Base-by-base conservation (phyloP, 2,113 vertebrate genomes). In the Cephalopholis sonnerati region DNA sequence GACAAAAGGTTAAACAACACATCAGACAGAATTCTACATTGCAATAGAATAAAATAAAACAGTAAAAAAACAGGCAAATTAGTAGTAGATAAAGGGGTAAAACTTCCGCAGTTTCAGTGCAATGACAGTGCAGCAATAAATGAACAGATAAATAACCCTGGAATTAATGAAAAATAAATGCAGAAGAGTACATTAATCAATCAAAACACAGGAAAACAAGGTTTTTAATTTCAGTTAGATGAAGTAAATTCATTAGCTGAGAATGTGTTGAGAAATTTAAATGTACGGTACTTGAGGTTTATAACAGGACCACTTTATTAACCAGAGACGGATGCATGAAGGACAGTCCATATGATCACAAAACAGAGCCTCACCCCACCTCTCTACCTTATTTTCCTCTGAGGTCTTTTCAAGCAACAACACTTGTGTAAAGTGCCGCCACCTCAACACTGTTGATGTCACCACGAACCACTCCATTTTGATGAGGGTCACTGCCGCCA, bases 401-500 rank as follows among this genome's bases (percentile, higher is more conserved):
- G 20, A 39, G 39, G 5, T 58, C 41, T 41, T 41, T 24, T 58
- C 44, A 81, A 58, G 59, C 18, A 16, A 16, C 65, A 15, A 15
- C 46, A 62, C 46, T 20, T 20, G 24, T 27, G 62, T 12, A 13
- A 39, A 32, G 65, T 22, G 39, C 29, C 16, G 32, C n/a, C 44
- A 20, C 44, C 53, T 68, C 24, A 9, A 41, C n/a, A 48, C 29
- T 65, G 59, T 17, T 85, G 8, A 51, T 57, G 65, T 63, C n/a
- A 51, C 48, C 22, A 18, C 13, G 7, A 20, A 5, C n/a, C 18
- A 67, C 66, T 81, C 12, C 41, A 36, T 41, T 68, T 54, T 68
- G 39, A 65, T 22, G 24, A 70, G 59, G 63, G 68, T 84, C 81
- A 78, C 54, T 16, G 71, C 11, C 64, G 62, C 53, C 53, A 10